Evolutionary conservation across 2,113 vertebrate genomes (phyloP), one percentile per base, ranked within the genome.

Genomic region (Conger conger): DNA sequence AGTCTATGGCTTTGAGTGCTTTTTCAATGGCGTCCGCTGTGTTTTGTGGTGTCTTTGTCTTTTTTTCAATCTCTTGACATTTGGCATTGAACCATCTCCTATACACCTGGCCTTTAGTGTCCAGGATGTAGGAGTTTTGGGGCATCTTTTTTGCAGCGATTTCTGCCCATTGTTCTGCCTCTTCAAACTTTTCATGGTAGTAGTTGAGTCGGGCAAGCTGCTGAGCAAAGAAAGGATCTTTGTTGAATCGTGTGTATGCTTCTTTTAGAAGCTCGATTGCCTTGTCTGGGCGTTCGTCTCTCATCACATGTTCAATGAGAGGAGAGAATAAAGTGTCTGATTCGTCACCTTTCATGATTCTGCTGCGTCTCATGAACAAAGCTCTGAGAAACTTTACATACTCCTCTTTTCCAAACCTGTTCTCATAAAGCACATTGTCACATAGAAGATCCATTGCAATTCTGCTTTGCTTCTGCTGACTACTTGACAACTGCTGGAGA

Each of bases 101-200:
- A 0, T 95, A 96, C 0, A 96, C 94, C 84, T 96, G 94, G 5
- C 94, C 95, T 0, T 94, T 0, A 60, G 95, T 96, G 79, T 96
- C 94, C 0, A 95, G 90, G 0, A 96, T 93, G 15, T 78, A 95
- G 40, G 91, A 93, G 0, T 95, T 92, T 7, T 37, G 0, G 0
- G 94, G 92, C 40, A 86, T 40, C 45, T 86, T 68, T 0, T 1
- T 38, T 90, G 92, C 94, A 82, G 95, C 95, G 0, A 84, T 42
- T 0, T 87, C 0, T n/a, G 93, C 94, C 89, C 95, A 96, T 0
- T 87, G 0, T 73, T 91, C n/a, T 0, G 95, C 94, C 11, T 94
- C 93, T 78, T 91, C 76, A 90, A 95, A 96, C 40, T 89, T 93
- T 27, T 91, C 83, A 0, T 94, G 50, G 27, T 11, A 90, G 79